Evolutionary conservation across 2,888 invertebrate genomes (phyloP).

Genomic region (Falcaria lacertinaria): DNA sequence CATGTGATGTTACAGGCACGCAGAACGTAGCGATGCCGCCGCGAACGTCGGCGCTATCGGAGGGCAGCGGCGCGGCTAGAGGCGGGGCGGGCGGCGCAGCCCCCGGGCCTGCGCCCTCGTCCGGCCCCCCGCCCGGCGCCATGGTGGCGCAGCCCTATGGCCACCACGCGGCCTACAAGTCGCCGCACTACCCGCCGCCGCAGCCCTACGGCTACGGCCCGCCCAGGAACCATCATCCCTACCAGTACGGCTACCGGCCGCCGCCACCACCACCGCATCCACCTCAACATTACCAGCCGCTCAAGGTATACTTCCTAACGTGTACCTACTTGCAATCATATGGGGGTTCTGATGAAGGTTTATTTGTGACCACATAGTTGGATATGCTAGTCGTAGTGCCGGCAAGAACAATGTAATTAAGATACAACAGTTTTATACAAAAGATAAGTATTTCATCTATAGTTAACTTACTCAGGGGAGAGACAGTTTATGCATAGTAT

Average conservation of each 20-base stretch:
- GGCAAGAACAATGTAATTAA: no score
- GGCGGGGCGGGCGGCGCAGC: constrained; percentile 41
- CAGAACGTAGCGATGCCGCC: constrained; percentile 98
- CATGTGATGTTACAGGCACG: constrained; percentile 81
- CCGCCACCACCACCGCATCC: constrained; percentile 68
- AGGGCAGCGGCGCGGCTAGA: constrained; percentile 68
- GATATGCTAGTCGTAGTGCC: no score
- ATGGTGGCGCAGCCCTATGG: constrained; percentile 66
- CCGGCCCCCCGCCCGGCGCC: constrained; percentile 60
- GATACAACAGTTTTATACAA: no score
- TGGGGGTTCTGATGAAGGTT: no score
- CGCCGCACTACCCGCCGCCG: constrained; percentile 71
- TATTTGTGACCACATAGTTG: no score
- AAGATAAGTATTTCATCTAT: no score
- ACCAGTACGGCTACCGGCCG: constrained; percentile 67
- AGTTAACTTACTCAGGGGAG: no score
- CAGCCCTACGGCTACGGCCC: constrained; percentile 70
- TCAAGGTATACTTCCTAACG: constrained; percentile 51
- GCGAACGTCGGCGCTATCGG: constrained; percentile 89
- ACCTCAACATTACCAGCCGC: constrained; percentile 65
- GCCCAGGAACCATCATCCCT: constrained; percentile 67
- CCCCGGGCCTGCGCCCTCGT: constrained; percentile 45
- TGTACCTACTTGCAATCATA: constrained; percentile 10
- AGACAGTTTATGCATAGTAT: no score
- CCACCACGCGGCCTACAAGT: constrained; percentile 63